Base-by-base conservation (phyloP, 2,113 vertebrate genomes). In the Malurus alboscapulatus region DNA sequence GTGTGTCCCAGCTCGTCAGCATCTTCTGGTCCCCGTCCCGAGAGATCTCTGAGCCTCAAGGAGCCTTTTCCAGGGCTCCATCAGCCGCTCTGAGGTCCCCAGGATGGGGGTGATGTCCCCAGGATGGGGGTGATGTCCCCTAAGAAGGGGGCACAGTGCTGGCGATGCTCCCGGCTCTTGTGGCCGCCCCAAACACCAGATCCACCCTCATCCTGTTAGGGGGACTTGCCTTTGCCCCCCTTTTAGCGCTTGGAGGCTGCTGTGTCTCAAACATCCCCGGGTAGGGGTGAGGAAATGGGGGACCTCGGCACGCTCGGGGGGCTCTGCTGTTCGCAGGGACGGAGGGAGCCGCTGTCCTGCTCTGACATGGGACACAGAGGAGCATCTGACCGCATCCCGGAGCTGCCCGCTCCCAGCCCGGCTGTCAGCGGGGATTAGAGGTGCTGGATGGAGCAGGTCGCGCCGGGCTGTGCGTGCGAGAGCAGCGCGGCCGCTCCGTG, bases 21-120 rank as follows among this genome's bases (percentile, higher is more conserved):
- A 17, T 18, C 44, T 1, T 2, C 69, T 10, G 44, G 38, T 53
- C 44, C 36, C 68, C 0, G 0, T 29, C 34, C 44, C 0, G 2
- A 29, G 53, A 13, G 44, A 65, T 30, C 21, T 38, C 44, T 6
- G 22, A 75, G 78, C 55, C 78, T 42, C 34, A 27, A 15, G 17
- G 55, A 14, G 55, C 24, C 25, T 66, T 72, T 54, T 42, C 22
- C 21, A 36, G 59, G 62, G 71, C 21, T 62, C 65, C 21, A 17
- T 9, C 76, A 55, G 87, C 15, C 5, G 53, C 47, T 66, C 26
- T 4, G 57, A 30, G 81, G 38, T 38, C 38, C 38, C 38, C 6
- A 8, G 71, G 34, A 38, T 38, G 10, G 38, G 40, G 36, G 2
- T 24, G 59, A n/a, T 32, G 38, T 38, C 38, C 38, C 38, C 6